A percentile compares a stretch with the other conserved stretches of the same genome.
Evolutionary conservation across 2,888 invertebrate species (phyloP).

Genomic region (Eupithecia abbreviata): DNA sequence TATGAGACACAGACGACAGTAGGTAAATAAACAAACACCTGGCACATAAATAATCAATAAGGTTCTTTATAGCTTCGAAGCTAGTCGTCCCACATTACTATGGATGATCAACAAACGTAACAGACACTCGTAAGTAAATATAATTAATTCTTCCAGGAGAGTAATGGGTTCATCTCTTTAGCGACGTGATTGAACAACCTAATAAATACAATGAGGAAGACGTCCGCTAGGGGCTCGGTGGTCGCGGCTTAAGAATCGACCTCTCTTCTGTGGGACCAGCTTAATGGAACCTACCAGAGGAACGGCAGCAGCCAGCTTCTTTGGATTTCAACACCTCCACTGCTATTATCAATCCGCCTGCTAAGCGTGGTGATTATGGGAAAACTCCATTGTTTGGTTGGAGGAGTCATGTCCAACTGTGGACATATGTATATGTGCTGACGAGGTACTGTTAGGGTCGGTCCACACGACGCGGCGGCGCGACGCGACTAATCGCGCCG

Average conservation of each 20-base stretch:
- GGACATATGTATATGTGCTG: neutral
- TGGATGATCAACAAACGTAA: neutral
- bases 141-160: neutral
- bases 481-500: slow-evolving; percentile 56
- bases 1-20: too few species aligned
- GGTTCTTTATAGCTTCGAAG: too few species aligned
- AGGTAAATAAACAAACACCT: too few species aligned
- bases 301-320: neutral
- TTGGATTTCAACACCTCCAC: neutral
- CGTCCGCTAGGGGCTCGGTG: slow-evolving; percentile 1
- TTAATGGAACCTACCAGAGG: neutral
- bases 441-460: slow-evolving; percentile 42
- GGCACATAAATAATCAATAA: too few species aligned
- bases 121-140: neutral
- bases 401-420: neutral
- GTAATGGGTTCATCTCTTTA: neutral
- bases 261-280: too few species aligned
- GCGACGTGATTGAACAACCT: slow-evolving; percentile 4
- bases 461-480: slow-evolving; percentile 40
- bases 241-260: neutral
- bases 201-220: slow-evolving; percentile 42
- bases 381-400: neutral
- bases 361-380: neutral
- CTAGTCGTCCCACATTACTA: too few species aligned
- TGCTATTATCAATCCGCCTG: neutral